phyloP scores from a whole-genome alignment of 2,113 vertebrate genomes.

The Oreochromis aureus region DNA sequence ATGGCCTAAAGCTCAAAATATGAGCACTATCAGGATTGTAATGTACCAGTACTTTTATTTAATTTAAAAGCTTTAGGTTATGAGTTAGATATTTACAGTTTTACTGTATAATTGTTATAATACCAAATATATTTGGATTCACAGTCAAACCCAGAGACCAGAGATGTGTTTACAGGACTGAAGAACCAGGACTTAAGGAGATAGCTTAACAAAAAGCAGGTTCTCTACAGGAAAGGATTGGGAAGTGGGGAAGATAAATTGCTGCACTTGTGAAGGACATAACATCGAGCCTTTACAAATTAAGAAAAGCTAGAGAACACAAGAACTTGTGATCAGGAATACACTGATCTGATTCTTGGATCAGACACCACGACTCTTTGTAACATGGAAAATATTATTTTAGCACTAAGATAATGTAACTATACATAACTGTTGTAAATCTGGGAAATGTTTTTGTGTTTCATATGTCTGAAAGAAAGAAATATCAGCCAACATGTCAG shows the following conservation, averaged over 20 bases:
- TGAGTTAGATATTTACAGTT: neutral
- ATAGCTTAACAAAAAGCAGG: neutral
- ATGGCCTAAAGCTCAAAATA: neutral
- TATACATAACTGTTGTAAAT: neutral
- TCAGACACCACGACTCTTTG: neutral
- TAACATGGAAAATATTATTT: neutral
- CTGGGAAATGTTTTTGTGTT: neutral
- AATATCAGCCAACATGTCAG: neutral
- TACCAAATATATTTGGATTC: neutral
- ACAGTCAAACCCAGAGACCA: neutral
- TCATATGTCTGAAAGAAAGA: fast-evolving
- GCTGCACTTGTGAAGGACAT: neutral
- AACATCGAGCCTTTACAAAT: neutral
- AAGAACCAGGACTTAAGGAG: neutral
- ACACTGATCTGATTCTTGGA: neutral
- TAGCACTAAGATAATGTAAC: neutral
- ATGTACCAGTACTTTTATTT: neutral
- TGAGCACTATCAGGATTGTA: neutral
- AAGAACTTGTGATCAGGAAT: neutral
- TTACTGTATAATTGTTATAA: neutral
- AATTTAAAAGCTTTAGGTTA: neutral
- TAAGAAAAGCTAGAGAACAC: neutral
- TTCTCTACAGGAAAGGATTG: neutral
- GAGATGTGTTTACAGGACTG: neutral
- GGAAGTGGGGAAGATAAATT: neutral